phyloP scores from a whole-genome alignment of 2,888 invertebrate genomes.

The Podotricha telesiphe region DNA sequence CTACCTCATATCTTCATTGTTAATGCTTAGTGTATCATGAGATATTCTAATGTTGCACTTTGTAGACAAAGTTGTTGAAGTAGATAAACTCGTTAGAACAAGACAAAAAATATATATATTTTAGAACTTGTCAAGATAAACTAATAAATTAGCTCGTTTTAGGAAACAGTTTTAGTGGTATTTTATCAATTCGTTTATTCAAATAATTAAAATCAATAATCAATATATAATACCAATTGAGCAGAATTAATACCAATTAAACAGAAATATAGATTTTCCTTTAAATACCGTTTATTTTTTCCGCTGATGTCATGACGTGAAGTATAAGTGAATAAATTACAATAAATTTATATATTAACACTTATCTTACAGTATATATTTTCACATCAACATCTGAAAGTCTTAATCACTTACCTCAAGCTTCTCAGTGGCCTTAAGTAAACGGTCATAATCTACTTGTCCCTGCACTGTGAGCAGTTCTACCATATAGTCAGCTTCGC shows the following conservation, averaged over 20 bases:
- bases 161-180: too few relatives aligned
- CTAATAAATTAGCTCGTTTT: too few relatives aligned
- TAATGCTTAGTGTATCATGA: too few relatives aligned
- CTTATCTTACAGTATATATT: background rate
- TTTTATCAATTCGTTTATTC: too few relatives aligned
- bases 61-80: too few relatives aligned
- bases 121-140: too few relatives aligned
- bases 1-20: too few relatives aligned
- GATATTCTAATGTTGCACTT: too few relatives aligned
- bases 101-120: too few relatives aligned
- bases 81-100: too few relatives aligned
- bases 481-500: constrained; percentile 94
- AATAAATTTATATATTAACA: background rate
- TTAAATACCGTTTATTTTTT: background rate
- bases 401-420: constrained; percentile 86
- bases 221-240: background rate
- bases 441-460: constrained; percentile 91
- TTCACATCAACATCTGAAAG: too few relatives aligned
- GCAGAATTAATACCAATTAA: background rate
- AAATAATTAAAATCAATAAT: too few relatives aligned
- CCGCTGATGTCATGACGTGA: background rate
- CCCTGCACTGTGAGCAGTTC: constrained; percentile 92
- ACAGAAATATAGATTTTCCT: background rate
- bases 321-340: background rate
- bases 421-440: constrained; percentile 92